These are phyloP conservation scores for Leptodactylus fuscus DNA, from an alignment of 2,113 vertebrate species.

Conservation along the genomic window DNA sequence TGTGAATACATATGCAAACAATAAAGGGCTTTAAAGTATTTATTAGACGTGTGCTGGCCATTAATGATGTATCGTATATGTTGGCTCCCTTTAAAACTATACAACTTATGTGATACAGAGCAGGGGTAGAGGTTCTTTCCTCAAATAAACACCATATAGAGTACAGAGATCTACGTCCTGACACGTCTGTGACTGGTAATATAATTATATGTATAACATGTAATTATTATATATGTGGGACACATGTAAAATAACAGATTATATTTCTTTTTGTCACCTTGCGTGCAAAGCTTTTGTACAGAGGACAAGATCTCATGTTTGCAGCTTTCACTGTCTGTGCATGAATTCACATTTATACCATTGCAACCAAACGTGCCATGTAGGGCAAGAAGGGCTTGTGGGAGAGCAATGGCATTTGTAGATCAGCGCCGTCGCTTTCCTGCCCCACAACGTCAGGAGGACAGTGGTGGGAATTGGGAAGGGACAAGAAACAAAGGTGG, in stretches of 20 bases:
- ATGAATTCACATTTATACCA: too few relatives aligned
- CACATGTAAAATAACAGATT: conserved; percentile 19
- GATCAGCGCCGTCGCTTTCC: too few relatives aligned
- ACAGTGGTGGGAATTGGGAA: too few relatives aligned
- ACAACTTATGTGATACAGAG: conserved; percentile 1
- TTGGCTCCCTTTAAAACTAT: conserved; percentile 10
- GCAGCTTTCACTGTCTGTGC: too few relatives aligned
- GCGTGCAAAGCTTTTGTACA: not conserved
- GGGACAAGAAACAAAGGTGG: too few relatives aligned
- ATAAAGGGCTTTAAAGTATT: conserved; percentile 47
- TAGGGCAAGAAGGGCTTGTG: too few relatives aligned
- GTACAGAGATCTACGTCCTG: not conserved
- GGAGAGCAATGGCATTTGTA: too few relatives aligned
- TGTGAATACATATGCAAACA: conserved; percentile 52
- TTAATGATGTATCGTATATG: conserved; percentile 33
- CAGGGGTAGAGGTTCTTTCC: not conserved
- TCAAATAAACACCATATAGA: not conserved
- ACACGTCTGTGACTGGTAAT: conserved; percentile 21
- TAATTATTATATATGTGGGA: conserved; percentile 45
- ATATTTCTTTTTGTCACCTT: conserved; percentile 8
- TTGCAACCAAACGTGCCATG: too few relatives aligned
- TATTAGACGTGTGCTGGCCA: conserved; percentile 46
- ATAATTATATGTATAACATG: conserved; percentile 34
- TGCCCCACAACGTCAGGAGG: too few relatives aligned
- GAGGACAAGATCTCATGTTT: not conserved